Percentiles rank a stretch among this genome's conserved stretches.
phyloP scores from a whole-genome alignment of 2,113 vertebrate genomes.

The Pelecanus crispus region DNA sequence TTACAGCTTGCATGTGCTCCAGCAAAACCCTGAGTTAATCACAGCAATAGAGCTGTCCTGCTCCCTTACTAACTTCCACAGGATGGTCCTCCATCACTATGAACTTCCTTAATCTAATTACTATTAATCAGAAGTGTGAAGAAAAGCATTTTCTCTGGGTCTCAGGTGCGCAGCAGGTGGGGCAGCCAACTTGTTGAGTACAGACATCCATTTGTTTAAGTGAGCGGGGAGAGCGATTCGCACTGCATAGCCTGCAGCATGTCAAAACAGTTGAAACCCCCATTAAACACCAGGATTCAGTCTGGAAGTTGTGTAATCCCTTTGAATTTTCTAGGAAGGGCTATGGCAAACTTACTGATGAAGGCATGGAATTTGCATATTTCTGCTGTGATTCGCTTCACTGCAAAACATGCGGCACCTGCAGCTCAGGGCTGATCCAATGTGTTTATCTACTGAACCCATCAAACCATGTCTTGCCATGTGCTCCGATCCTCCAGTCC shows the following conservation, averaged over 20 bases:
- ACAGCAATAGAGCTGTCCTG: neutral
- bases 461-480: neutral
- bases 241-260: neutral
- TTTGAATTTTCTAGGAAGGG: neutral
- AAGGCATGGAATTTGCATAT: neutral
- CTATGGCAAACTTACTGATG: neutral
- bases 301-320: neutral
- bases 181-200: neutral
- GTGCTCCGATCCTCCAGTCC: neutral
- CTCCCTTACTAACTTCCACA: neutral
- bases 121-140: neutral
- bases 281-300: neutral
- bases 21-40: neutral
- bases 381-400: neutral
- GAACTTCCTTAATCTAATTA: neutral
- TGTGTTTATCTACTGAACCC: neutral
- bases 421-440: neutral
- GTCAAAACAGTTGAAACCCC: neutral
- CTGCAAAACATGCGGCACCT: neutral
- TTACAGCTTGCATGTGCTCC: neutral
- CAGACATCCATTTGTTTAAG: accelerated
- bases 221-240: accelerated
- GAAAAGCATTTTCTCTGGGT: neutral
- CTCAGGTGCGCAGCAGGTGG: neutral
- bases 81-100: neutral